Percentiles rank a stretch among this genome's conserved stretches.
Conservation (phyloP, 2,113 vertebrate species). For the Hippocampus barbouri region DNA sequence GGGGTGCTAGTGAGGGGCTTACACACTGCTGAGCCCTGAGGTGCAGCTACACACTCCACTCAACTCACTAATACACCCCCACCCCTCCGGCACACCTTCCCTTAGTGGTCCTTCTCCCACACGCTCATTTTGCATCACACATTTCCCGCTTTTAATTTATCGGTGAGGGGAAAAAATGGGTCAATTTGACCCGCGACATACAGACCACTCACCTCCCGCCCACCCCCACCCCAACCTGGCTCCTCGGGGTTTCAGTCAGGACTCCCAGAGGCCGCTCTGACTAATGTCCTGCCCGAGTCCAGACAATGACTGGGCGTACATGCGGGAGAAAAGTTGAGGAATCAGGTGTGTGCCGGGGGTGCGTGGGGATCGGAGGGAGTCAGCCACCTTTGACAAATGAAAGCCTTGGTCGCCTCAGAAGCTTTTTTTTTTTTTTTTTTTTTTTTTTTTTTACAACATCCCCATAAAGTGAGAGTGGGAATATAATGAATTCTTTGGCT, state of each 20-base stretch:
- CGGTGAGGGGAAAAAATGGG: not conserved
- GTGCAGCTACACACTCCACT: conserved; percentile 64
- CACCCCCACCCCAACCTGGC: conserved; percentile 4
- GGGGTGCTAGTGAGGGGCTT: conserved; percentile 71
- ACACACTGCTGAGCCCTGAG: conserved; percentile 71
- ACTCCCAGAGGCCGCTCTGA: conserved; percentile 74
- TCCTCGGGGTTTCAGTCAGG: conserved; percentile 30
- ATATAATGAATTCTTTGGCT: conserved; percentile 71
- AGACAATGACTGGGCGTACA: conserved; percentile 89
- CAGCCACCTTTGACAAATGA: conserved; percentile 90
- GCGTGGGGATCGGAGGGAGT: conserved; percentile 64
- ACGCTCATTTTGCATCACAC: conserved; percentile 46
- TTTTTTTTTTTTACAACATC: conserved; percentile 62
- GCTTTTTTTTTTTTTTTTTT: conserved; percentile 44
- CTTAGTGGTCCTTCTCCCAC: conserved; percentile 41
- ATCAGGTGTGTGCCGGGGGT: not conserved
- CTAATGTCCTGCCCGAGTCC: conserved; percentile 87
- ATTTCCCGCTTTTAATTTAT: conserved; percentile 31
- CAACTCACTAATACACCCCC: conserved; percentile 39
- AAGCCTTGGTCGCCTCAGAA: conserved; percentile 82
- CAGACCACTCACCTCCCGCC: conserved; percentile 9
- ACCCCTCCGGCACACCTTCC: not conserved
- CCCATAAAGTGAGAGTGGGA: conserved; percentile 32
- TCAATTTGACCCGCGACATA: not conserved
- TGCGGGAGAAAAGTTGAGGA: conserved; percentile 64